A percentile compares a stretch with the other conserved stretches of the same genome.
These are phyloP conservation scores for Clamator glandarius DNA, from an alignment of 2,797 vertebrate genomes.

Conservation along the genomic window DNA sequence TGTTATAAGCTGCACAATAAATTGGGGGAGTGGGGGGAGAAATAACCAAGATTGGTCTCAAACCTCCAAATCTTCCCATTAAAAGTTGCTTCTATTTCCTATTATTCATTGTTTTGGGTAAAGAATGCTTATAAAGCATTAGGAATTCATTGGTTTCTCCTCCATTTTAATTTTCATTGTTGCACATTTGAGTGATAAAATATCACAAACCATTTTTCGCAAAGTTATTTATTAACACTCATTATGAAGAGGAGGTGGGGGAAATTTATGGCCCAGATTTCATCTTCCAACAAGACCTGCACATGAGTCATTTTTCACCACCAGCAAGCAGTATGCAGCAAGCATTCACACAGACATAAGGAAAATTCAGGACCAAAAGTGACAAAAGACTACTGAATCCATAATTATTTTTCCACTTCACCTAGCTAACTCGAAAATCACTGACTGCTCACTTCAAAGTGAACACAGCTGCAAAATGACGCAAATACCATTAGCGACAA, in stretches of 20 bases:
- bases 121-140: conserved; percentile 22
- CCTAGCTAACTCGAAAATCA: conserved; percentile 74
- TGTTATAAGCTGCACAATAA: conserved; percentile 46
- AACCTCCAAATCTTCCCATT: conserved; percentile 12
- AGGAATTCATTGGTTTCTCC: background rate
- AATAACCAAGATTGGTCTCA: conserved; percentile 56
- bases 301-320: conserved; percentile 3
- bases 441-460: conserved; percentile 61
- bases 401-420: conserved; percentile 81
- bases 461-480: conserved; percentile 77
- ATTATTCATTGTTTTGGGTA: background rate
- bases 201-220: background rate
- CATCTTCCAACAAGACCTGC: background rate
- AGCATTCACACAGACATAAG: background rate
- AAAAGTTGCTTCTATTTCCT: background rate
- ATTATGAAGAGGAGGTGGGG: background rate
- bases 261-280: background rate
- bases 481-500: conserved; percentile 47
- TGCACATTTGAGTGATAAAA: conserved; percentile 17
- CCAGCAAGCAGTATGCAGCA: background rate
- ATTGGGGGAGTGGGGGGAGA: background rate
- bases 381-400: conserved; percentile 60
- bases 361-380: conserved; percentile 23
- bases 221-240: background rate
- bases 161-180: conserved; percentile 8